Evolutionary conservation across 2,113 vertebrate genomes (phyloP), one percentile per base, ranked within the genome.

Genomic region (Hippocampus barbouri): DNA sequence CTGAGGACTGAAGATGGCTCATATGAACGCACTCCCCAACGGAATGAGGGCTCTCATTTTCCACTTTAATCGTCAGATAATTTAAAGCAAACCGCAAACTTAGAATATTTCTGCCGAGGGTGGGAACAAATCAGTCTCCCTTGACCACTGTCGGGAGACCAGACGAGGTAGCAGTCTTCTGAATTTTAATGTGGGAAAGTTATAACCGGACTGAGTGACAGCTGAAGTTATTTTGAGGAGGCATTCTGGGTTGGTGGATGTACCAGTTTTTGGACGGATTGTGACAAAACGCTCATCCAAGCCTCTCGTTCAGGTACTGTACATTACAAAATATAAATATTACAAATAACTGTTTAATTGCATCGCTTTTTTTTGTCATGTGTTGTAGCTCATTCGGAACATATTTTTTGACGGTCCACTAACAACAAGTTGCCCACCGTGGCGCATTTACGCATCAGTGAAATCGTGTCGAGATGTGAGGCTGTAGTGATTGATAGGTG

Each of bases 221-320:
- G 43, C 74, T 70, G 72, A 79, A 89, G 88, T 88, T 86, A 72
- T 87, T 84, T 82, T 70, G 61, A 45, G 75, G 85, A 82, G 85
- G 83, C 81, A 84, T 88, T 84, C 79, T 79, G 78, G 85, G 76
- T 75, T 82, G 76, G 77, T 56, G 79, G 78, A 85, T 69, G 38
- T 1, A 78, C 61, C 83, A 67, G 71, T 78, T 54, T 59, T 74
- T 69, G 68, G 71, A 69, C 73, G 43, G 79, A 74, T 59, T 76
- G 54, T 47, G 12, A 82, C 76, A 79, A 66, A 66, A 82, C 83
- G 79, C 77, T 59, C 75, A 45, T 41, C 54, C 73, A 90, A 87
- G 84, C 88, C 84, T 86, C 84, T 38, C 70, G 68, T 76, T 71
- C 86, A 88, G 89, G 89, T 91, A 90, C 43, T 12, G 71, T 38